Evolutionary conservation across 30 jellyfish, hydroid and myxozoan species (phyloP), one percentile per base, ranked within the genome.

Genomic region (Phacellophora camtschatica): DNA sequence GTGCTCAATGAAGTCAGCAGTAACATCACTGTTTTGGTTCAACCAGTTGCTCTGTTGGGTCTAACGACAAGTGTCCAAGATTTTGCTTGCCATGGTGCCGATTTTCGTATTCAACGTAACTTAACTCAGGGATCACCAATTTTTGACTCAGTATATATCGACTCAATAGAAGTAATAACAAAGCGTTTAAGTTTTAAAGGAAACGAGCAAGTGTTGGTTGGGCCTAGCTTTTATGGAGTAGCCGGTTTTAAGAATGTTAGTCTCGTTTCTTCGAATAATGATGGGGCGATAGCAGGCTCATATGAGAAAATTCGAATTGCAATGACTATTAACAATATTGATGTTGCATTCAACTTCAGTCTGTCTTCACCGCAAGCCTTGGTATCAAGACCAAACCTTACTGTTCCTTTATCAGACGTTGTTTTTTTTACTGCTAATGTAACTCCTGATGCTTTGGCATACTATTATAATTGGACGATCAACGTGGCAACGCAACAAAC

Each of bases 301-400:
- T 18, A 57, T 9, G 36, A 16, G 29, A 24, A 39, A 22, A 36
- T 57, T 2, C 74, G 64, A 39, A 41, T 76, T 7, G 88, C 79
- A 1, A 35, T 41, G 76, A 34, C 78, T 10, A 39, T 76, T 4
- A 9, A 46, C 4, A 18, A 46, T 27, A 12, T 76, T 27, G 33
- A 59, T 36, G 88, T 76, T 9, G 11, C 58, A 15, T 0, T 62
- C 48, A 56, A 59, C 50, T 76, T 76, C 55, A 41, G 54, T 19
- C 79, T 76, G 25, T 33, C 78, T 6, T 76, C 88, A 46, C 77
- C 88, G 30, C 88, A 76, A 57, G 79, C 74, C 0, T 45, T 76
- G 56, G 23, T 79, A 6, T 28, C 36, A 1, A 13, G 88, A 18
- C 88, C 88, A 16, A 16, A 15, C 12, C 16, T 58, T 30, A 37